Evolutionary conservation across 2,888 invertebrate species (phyloP), one percentile per base, ranked within the genome.

Genomic region (Drosophila affinis): DNA sequence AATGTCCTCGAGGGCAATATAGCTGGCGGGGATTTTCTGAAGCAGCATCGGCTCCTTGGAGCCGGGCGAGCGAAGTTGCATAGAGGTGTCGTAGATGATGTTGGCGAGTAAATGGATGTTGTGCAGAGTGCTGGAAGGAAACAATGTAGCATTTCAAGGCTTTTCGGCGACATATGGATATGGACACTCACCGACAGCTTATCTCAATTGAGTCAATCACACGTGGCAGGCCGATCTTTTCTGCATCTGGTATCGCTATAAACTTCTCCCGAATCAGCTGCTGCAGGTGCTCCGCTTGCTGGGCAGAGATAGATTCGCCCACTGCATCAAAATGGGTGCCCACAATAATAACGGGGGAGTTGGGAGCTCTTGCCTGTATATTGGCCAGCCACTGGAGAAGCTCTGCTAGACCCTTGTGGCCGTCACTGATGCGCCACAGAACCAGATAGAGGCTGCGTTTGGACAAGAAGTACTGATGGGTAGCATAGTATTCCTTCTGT

Each of bases 401-500:
- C 81, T 97, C 97, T 17, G 96, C 95, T 14, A 99, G 94, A 0
- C 98, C 99, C 79, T 94, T 94, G 89, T 97, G 95, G 0, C 99
- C 99, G 85, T 99, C 98, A 0, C 96, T 96, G 59, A 98, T 96
- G 81, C 96, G 95, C 99, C 99, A 99, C 4, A 99, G 95, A 1
- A 99, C 99, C 60, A 99, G 93, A 91, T 99, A 99, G 44, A 99
- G 93, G 76, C 98, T 98, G 14, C 99, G 94, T 70, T 98, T 97
- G 0, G 99, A 98, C 52, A 99, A 93, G 92, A 99, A 99, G 92
- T 99, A 99, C 91, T 99, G 99, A 93, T 99, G 99, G 0, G 99
- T 99, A 0, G 99, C 98, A 91, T 99, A 99, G 91, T 99, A 99
- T 90, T 99, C 99, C 90, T 96, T 95, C 93, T 99, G 99, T 0